These are phyloP conservation scores for Diprion similis DNA, from an alignment of 1,140 invertebrate genomes.

Conservation along the genomic window DNA sequence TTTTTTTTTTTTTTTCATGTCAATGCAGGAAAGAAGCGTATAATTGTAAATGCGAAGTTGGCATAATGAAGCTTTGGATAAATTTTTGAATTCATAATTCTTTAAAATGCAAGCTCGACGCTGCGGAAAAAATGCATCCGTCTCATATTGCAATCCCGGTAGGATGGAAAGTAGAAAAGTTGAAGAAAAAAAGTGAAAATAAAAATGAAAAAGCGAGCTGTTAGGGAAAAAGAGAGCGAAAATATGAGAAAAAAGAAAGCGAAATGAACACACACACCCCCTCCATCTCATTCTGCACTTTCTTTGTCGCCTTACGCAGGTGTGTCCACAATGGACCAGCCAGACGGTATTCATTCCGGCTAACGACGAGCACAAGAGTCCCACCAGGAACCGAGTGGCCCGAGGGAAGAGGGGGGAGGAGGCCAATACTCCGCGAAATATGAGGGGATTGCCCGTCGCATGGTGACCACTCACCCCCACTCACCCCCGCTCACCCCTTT, in stretches of 20 bases:
- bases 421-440: too few species aligned
- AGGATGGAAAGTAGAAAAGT: neutral
- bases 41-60: neutral
- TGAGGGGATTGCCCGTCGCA: too few species aligned
- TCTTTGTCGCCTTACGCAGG: slow-evolving; percentile 39
- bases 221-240: neutral
- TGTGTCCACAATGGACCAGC: slow-evolving; percentile 42
- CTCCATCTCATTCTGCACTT: slow-evolving; percentile 11
- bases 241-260: neutral
- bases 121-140: too few species aligned
- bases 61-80: neutral
- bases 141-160: too few species aligned
- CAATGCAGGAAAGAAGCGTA: too few species aligned
- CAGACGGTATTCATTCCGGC: slow-evolving; percentile 41
- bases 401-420: too few species aligned
- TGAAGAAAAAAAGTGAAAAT: neutral
- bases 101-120: too few species aligned
- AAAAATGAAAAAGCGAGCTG: neutral
- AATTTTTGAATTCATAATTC: neutral
- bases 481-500: too few species aligned
- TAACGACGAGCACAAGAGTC: neutral
- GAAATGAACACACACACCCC: too few species aligned
- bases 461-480: too few species aligned
- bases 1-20: too few species aligned
- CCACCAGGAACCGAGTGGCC: too few species aligned